These are phyloP conservation scores for Enteromius trimaculatus DNA, from an alignment of 2,797 vertebrate species.

Conservation along the genomic window DNA sequence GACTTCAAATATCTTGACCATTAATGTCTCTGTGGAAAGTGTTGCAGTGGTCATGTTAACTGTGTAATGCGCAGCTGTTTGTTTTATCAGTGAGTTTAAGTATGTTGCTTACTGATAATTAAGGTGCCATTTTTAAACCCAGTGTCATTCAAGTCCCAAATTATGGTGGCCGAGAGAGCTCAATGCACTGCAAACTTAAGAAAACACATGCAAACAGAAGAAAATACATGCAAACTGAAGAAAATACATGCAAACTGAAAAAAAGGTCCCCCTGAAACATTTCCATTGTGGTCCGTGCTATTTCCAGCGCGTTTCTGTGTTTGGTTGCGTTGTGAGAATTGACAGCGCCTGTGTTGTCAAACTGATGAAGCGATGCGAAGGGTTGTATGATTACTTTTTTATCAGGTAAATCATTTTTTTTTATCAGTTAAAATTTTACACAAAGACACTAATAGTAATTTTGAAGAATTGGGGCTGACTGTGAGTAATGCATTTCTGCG, in stretches of 20 bases:
- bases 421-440: background rate
- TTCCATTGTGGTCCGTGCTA: too few species aligned
- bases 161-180: too few species aligned
- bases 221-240: too few species aligned
- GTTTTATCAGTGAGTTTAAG: background rate
- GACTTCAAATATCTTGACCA: constrained; percentile 4
- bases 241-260: too few species aligned
- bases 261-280: too few species aligned
- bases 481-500: background rate
- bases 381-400: background rate
- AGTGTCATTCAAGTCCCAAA: background rate
- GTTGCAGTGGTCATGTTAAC: constrained; percentile 18
- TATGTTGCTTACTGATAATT: constrained; percentile 1
- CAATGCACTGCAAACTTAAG: too few species aligned
- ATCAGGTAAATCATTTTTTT: background rate
- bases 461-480: background rate
- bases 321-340: too few species aligned
- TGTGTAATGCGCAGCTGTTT: constrained; percentile 25
- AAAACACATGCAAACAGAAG: too few species aligned
- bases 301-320: too few species aligned
- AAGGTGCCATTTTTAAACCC: background rate
- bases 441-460: background rate
- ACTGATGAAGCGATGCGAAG: background rate
- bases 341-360: too few species aligned
- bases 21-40: constrained; percentile 14